A percentile compares a stretch with the other conserved stretches of the same genome.
Conservation (phyloP, 2,113 vertebrate genomes). For the Rhea americana region DNA sequence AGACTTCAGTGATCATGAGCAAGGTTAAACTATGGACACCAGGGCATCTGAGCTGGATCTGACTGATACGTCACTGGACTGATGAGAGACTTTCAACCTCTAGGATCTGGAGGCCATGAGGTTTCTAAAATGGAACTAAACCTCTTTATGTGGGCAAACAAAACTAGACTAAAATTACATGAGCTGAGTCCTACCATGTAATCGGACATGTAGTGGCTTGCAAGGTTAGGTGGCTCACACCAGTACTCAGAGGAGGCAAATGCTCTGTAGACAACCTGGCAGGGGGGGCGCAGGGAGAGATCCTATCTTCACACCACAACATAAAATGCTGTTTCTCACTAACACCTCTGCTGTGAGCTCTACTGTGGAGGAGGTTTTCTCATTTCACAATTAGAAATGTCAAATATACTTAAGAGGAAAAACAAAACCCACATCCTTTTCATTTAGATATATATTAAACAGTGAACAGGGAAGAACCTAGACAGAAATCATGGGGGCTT, state of each 20-base stretch:
- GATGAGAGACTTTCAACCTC: neutral
- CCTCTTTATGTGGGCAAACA: fast-evolving
- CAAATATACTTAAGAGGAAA: neutral
- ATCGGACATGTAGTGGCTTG: neutral
- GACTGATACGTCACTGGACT: neutral
- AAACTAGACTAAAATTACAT: neutral
- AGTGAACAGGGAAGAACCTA: neutral
- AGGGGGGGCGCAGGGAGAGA: neutral
- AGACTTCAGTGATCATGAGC: neutral
- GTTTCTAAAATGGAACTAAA: neutral
- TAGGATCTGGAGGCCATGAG: too few relatives aligned
- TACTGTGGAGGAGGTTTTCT: neutral
- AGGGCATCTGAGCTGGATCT: neutral
- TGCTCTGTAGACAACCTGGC: neutral
- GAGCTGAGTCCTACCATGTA: neutral
- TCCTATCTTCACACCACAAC: neutral
- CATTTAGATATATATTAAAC: neutral
- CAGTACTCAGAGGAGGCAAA: neutral
- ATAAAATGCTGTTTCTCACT: neutral
- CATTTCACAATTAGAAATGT: neutral
- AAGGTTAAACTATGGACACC: neutral
- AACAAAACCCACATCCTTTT: slow-evolving; percentile 71
- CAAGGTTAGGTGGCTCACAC: neutral
- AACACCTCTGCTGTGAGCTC: neutral
- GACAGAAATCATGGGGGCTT: slow-evolving; percentile 51